phyloP scores from a whole-genome alignment of 2,113 vertebrate genomes.

The Axis porcinus region DNA sequence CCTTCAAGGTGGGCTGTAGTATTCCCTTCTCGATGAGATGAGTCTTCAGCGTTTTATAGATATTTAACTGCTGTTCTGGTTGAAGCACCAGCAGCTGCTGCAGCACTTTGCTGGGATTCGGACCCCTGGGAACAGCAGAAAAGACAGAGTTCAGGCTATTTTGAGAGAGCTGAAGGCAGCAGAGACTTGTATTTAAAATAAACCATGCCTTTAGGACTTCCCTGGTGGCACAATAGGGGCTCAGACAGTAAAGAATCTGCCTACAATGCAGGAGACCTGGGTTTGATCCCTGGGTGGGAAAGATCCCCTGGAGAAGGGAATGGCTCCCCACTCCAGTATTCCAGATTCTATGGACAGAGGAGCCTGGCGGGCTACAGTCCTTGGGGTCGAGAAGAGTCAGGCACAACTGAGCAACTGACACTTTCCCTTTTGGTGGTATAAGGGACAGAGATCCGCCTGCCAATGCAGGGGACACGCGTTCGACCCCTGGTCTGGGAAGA shows the following conservation, averaged over 20 bases:
- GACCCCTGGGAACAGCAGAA: slow-evolving; percentile 84
- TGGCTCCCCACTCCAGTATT: background rate
- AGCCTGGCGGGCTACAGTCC: background rate
- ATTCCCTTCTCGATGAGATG: slow-evolving; percentile 90
- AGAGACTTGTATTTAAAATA: background rate
- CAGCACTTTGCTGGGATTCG: slow-evolving; percentile 95
- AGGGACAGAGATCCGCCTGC: background rate
- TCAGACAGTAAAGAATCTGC: background rate
- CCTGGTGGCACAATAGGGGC: background rate
- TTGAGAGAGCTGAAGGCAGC: background rate
- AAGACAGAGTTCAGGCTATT: background rate
- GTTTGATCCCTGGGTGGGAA: accelerated
- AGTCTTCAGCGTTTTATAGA: slow-evolving; percentile 90
- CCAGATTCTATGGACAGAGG: background rate
- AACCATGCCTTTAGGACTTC: background rate
- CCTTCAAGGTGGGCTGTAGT: slow-evolving; percentile 82
- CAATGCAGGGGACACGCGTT: background rate
- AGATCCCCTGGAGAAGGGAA: background rate
- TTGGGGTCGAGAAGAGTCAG: background rate
- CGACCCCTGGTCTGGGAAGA: background rate
- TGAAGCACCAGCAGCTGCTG: slow-evolving; percentile 94
- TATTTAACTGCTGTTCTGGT: slow-evolving; percentile 92
- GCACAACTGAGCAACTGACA: background rate
- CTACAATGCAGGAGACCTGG: background rate
- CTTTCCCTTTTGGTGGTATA: background rate